These are phyloP conservation scores for Parauchenoglanis punctatus DNA, from an alignment of 2,797 vertebrate species.

Conservation along the genomic window DNA sequence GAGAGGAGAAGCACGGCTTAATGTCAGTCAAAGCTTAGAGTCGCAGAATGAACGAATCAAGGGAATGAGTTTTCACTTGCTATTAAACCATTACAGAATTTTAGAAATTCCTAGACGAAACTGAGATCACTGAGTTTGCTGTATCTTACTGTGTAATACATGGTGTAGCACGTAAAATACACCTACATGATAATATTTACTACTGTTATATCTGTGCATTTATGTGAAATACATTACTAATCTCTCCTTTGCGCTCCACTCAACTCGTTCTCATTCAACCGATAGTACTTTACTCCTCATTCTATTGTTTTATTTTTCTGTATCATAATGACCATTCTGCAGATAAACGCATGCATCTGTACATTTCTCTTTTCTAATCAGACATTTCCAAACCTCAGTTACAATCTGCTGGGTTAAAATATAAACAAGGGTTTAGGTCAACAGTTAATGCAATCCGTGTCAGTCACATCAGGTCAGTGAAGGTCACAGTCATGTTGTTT, in stretches of 20 bases:
- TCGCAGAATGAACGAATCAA: neutral
- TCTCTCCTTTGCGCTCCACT: neutral
- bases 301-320: neutral
- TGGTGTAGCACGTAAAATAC: neutral
- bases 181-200: neutral
- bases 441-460: neutral
- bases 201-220: neutral
- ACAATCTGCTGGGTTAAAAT: neutral
- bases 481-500: neutral
- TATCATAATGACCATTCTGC: neutral
- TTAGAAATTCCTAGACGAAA: neutral
- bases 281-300: neutral
- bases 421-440: neutral
- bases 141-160: neutral
- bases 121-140: neutral
- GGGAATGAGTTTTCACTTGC: neutral
- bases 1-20: constrained; percentile 4
- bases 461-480: neutral
- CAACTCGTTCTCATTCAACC: neutral
- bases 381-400: neutral
- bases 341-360: neutral
- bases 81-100: neutral
- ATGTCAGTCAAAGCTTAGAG: constrained; percentile 26
- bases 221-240: neutral
- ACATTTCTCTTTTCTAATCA: neutral